Conservation (phyloP, 2,113 vertebrate species). For the Dasyornis broadbenti region DNA sequence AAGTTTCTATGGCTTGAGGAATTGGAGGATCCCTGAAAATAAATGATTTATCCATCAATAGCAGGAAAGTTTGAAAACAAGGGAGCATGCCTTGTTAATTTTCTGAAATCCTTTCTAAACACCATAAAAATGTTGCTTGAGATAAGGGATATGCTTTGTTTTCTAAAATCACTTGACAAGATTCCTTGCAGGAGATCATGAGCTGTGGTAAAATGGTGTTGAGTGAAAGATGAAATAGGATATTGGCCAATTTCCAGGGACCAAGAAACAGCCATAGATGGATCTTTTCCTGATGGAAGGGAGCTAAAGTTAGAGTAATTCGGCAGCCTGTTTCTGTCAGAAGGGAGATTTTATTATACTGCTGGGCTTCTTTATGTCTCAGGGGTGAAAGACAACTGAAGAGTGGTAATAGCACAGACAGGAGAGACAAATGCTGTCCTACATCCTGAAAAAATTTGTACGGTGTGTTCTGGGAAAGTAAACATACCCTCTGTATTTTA, state of each 20-base stretch:
- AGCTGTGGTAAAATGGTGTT: background rate
- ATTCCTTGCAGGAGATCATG: background rate
- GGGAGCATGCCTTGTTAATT: background rate
- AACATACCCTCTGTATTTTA: background rate
- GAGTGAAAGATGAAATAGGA: background rate
- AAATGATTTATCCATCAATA: background rate
- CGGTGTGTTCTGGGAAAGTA: background rate
- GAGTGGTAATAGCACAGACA: background rate
- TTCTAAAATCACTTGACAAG: slow-evolving; percentile 4
- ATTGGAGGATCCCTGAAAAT: background rate
- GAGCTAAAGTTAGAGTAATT: background rate
- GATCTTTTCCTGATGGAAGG: background rate
- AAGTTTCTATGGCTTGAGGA: background rate
- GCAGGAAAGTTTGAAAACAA: background rate
- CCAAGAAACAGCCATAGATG: background rate
- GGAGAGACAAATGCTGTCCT: background rate
- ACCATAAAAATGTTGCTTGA: background rate
- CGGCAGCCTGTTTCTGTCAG: background rate
- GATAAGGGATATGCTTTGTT: background rate
- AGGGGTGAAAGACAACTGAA: background rate
- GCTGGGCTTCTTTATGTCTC: background rate
- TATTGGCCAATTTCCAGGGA: background rate
- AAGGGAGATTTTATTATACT: background rate
- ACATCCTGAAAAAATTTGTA: background rate
- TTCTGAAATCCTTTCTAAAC: background rate